Evolutionary conservation across 2,888 invertebrate species (phyloP).

Genomic region (Glaucopsyche alexis): DNA sequence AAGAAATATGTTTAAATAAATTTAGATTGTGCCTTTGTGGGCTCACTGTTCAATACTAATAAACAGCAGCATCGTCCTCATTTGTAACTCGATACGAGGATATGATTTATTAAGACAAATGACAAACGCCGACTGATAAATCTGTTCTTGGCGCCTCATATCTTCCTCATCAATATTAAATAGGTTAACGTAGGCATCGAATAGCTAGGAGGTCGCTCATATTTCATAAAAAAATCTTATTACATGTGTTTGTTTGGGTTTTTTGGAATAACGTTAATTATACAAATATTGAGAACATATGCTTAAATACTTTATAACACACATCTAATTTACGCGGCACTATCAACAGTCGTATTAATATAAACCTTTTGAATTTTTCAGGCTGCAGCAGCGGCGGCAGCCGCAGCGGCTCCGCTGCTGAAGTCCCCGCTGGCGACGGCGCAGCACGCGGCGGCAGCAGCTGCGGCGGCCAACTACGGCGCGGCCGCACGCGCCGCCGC

Average conservation of each 20-base stretch:
- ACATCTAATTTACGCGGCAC: neutral
- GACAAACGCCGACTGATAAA: neutral
- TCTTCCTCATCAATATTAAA: neutral
- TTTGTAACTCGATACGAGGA: neutral
- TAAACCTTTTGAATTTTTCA: constrained; percentile 44
- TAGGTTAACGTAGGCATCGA: neutral
- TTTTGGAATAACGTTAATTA: no score
- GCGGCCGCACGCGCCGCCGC: constrained; percentile 91
- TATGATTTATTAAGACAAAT: constrained; percentile 17
- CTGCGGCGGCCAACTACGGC: constrained; percentile 92
- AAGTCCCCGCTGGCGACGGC: constrained; percentile 91
- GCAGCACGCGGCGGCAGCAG: constrained; percentile 93
- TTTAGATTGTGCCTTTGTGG: constrained; percentile 52
- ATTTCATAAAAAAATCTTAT: neutral
- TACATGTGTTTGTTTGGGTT: neutral
- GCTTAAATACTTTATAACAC: neutral
- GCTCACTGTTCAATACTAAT: constrained; percentile 56
- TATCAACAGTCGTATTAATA: neutral
- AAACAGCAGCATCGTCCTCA: neutral
- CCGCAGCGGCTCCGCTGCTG: constrained; percentile 88
- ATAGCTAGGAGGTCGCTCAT: neutral
- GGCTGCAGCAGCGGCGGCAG: constrained; percentile 84
- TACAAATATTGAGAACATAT: no score
- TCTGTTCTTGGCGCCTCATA: neutral
- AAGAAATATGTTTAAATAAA: constrained; percentile 23